Base-by-base conservation (phyloP, 2,888 invertebrate species). In the Tenthredo distinguenda region DNA sequence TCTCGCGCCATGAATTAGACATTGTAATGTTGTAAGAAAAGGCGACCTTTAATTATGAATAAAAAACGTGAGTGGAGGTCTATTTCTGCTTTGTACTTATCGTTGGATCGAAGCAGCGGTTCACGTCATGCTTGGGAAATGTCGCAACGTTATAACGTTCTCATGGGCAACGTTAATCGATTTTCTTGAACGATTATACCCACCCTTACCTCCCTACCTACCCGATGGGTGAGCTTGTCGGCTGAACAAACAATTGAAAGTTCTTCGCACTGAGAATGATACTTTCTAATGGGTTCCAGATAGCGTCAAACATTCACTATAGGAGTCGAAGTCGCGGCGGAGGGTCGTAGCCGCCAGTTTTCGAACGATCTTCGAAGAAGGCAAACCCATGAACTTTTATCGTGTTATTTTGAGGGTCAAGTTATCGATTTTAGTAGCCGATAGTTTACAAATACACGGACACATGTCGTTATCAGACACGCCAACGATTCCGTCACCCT, bases 381-480 rank as follows among this genome's bases (percentile, higher is more conserved):
- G 81, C 26, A 31, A 81, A 81, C 50, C 58, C 81, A 81, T 62
- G 81, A 81, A 81, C 58, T 81, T 62, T 81, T 81, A 81, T 81
- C 81, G 81, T 31, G 26, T 81, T 81, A 81, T 81, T 81, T 62
- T 62, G 62, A 58, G 62, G 81, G 81, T 81, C 81, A 62, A 81
- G 62, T 37, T 81, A 81, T 81, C 81, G 81, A 81, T 81, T 62
- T 40, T 15, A 81, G 81, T 62, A 3, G 37, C 79, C 37, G 47
- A 81, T 40, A 40, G 81, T 58, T 62, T 21, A 62, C 62, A 15
- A 40, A 81, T 81, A 58, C 40, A 62, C 26, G 40, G 81, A 81
- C 40, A 62, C 58, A 40, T 26, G 81, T 81, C 62, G 62, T 81
- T 81, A 81, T 81, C 81, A 62, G 58, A 81, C 21, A 50, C 21